Evolutionary conservation across 2,888 invertebrate species (phyloP).

Genomic region (Toxonevra muliebris): DNA sequence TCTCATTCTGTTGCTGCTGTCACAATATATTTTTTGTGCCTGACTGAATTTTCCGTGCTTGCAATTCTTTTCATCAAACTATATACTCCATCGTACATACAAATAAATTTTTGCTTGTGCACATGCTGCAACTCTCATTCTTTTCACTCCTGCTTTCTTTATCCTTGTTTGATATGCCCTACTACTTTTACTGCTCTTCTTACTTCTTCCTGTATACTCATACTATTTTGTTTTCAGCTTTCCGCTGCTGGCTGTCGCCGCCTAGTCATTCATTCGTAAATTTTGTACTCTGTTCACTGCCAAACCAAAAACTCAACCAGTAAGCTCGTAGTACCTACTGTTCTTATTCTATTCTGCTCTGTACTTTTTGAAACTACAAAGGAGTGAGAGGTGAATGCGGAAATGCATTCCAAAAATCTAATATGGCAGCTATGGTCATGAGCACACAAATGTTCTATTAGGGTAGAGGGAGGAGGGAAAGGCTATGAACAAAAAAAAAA

Average conservation of each 20-base stretch:
- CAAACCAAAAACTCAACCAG: no score
- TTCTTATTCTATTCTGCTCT: slow-evolving; percentile 1
- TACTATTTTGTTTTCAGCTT: slow-evolving; percentile 38
- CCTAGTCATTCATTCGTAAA: slow-evolving; percentile 38
- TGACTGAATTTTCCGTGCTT: slow-evolving; percentile 45
- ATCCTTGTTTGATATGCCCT: neutral
- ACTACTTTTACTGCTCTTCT: neutral
- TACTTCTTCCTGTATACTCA: slow-evolving; percentile 1
- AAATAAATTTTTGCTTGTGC: neutral
- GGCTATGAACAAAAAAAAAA: no score
- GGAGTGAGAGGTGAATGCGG: slow-evolving; percentile 27
- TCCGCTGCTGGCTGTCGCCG: neutral
- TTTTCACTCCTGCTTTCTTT: neutral
- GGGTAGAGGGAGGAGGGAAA: no score
- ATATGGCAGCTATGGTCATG: slow-evolving; percentile 39
- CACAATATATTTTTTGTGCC: slow-evolving; percentile 50
- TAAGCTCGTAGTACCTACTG: no score
- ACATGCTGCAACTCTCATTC: slow-evolving; percentile 1
- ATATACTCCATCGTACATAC: slow-evolving; percentile 11
- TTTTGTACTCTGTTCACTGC: slow-evolving; percentile 18
- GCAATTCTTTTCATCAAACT: slow-evolving; percentile 39
- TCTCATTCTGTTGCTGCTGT: slow-evolving; percentile 32
- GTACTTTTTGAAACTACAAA: slow-evolving; percentile 18
- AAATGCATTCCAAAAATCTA: slow-evolving; percentile 38
- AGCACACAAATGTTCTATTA: neutral